Percentiles rank a stretch among this genome's conserved stretches.
phyloP scores from a whole-genome alignment of 2,797 vertebrate genomes.

The Platalea minor region DNA sequence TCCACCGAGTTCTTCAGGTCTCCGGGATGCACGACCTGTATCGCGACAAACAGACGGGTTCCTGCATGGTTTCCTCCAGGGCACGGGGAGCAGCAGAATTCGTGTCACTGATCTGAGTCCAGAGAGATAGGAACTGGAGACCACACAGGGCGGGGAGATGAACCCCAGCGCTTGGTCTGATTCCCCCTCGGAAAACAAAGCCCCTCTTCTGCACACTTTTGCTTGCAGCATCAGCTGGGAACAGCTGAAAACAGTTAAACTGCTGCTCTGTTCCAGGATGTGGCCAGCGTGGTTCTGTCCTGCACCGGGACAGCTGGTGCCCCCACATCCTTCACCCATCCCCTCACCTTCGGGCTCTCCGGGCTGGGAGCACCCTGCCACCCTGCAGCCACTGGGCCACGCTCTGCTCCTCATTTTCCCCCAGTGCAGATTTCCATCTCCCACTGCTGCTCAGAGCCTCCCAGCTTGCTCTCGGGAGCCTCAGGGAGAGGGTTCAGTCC shows the following conservation, averaged over 20 bases:
- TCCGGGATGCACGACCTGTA: constrained; percentile 89
- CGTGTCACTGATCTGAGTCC: background rate
- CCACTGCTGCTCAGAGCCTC: background rate
- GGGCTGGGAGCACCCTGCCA: background rate
- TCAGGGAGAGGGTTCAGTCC: background rate
- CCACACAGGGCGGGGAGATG: background rate
- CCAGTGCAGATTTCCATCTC: background rate
- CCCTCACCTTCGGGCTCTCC: rapidly evolving
- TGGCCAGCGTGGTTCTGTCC: background rate
- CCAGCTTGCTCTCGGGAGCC: background rate
- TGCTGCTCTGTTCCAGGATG: background rate
- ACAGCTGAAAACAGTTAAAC: background rate
- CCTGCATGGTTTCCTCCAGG: background rate
- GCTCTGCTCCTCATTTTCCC: background rate
- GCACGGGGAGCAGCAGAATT: background rate
- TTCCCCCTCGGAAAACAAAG: background rate
- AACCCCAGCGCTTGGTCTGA: background rate
- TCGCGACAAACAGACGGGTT: background rate
- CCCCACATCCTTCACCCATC: background rate
- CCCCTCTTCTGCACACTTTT: background rate
- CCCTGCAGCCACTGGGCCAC: background rate
- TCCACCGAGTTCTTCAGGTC: constrained; percentile 96
- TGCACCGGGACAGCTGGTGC: background rate
- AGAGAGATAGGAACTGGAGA: background rate
- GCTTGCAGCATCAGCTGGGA: background rate